Base-by-base conservation (phyloP, 1,140 invertebrate species). In the Bombus turneri region DNA sequence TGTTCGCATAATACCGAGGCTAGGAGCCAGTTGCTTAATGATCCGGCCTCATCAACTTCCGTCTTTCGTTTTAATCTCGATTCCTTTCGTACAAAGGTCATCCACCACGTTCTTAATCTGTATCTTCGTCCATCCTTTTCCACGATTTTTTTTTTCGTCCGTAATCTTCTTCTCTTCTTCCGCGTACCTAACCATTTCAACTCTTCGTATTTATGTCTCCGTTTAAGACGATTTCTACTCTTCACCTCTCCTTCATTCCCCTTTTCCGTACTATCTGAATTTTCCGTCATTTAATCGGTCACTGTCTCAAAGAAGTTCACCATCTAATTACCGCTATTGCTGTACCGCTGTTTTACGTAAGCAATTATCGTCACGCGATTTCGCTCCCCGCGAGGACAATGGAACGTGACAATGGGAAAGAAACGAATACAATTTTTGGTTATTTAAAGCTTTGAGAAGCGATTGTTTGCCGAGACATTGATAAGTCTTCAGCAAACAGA, bases 61-160 rank as follows among this genome's bases (percentile, higher is more conserved):
- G 34, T 57, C 75, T 79, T 76, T 68, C 68, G 79, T 82, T 89
- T 89, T 86, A 88, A 86, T 88, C 62, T 37, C 69, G 71, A 64
- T 79, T 79, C 76, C 64, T 47, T 41, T 82, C 82, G 76, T 74
- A 85, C 72, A 85, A 59, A 62, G 25, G 77, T 85, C 57, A 85
- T 80, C 66, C 37, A 53, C 41, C 39, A 71, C 64, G 53, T 28
- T 62, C 77, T 80, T 73, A 80, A 85, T 73, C 43, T 81, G 37
- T 57, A 79, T 59, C 82, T 64, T 39, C 47, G 66, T 68, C 37
- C 31, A 71, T 59, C 66, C 41, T 25, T 43, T n/a, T 53, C 43
- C 68, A 64, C 77, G 57, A 80, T 37, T 66, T 73, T 59, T 81
- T 81, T 73, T 62, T 73, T 31, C 69, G 5, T 10, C 47, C 1